These are phyloP conservation scores for Acrossocheilus fasciatus DNA, from an alignment of 2,797 vertebrate genomes.

Conservation along the genomic window DNA sequence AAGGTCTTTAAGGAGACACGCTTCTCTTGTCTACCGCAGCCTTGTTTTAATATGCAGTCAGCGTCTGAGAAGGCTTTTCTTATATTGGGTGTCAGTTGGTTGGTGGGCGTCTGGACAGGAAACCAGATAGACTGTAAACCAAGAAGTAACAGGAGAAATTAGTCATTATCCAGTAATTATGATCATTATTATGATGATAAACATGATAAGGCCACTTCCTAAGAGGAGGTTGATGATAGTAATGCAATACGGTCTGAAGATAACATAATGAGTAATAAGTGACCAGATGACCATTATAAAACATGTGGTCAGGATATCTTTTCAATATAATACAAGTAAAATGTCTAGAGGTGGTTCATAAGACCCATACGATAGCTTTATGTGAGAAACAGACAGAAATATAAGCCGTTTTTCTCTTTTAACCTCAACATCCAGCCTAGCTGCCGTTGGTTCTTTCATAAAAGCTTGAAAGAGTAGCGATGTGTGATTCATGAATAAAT, in stretches of 20 bases:
- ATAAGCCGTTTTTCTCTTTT: not conserved
- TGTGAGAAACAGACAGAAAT: not conserved
- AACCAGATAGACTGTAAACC: constrained; percentile 31
- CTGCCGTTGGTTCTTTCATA: not conserved
- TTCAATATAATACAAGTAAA: not conserved
- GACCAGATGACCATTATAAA: constrained; percentile 5
- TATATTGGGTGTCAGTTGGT: constrained; percentile 23
- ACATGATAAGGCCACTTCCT: constrained; percentile 16
- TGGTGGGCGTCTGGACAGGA: constrained; percentile 39
- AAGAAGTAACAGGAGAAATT: constrained; percentile 9
- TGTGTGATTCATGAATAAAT: not conserved
- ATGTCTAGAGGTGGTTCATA: not conserved
- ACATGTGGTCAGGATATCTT: not conserved
- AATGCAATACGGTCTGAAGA: constrained; percentile 25
- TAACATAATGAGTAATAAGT: constrained; percentile 13
- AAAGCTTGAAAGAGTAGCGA: not conserved
- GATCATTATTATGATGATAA: constrained; percentile 18
- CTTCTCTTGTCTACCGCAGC: constrained; percentile 22
- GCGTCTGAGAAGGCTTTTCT: constrained; percentile 7
- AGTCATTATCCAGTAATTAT: constrained; percentile 17
- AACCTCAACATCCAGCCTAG: not conserved
- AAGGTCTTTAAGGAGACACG: constrained; percentile 26
- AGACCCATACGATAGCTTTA: not conserved
- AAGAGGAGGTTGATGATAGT: not conserved
- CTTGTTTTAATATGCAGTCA: constrained; percentile 49